A percentile compares a stretch with the other conserved stretches of the same genome.
phyloP scores from a whole-genome alignment of 2,113 vertebrate species.

The Ailurus styani region DNA sequence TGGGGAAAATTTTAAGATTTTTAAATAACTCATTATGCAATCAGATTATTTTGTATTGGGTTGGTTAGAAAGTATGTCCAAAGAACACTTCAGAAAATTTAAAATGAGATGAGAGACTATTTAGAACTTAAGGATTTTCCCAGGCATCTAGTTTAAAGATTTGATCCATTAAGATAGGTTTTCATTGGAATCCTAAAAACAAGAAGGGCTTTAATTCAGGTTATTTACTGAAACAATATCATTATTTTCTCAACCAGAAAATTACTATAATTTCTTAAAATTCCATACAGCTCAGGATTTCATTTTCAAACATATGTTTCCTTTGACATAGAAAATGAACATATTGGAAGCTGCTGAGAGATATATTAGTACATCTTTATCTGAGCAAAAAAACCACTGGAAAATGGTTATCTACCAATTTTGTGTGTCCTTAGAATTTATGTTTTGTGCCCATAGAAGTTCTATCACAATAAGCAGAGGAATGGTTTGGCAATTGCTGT shows the following conservation, averaged over 20 bases:
- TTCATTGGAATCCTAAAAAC: conserved; percentile 30
- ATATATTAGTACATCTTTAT: not conserved
- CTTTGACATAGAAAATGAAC: conserved; percentile 8
- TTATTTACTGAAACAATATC: conserved; percentile 41
- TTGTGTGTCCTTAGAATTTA: not conserved
- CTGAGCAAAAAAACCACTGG: not conserved
- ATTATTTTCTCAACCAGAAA: conserved; percentile 58
- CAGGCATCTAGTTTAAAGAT: not conserved
- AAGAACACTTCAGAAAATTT: not conserved
- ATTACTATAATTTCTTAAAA: conserved; percentile 56
- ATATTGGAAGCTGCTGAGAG: not conserved
- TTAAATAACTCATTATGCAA: not conserved
- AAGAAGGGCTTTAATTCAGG: conserved; percentile 8
- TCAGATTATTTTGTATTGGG: not conserved
- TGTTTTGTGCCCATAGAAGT: not conserved
- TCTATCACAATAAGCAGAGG: not conserved
- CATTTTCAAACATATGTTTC: not conserved
- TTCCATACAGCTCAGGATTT: not conserved
- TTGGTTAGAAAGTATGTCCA: not conserved
- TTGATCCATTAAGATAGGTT: not conserved
- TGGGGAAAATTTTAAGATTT: not conserved
- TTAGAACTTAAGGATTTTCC: not conserved
- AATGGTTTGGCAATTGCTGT: not conserved
- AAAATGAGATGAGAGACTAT: not conserved
- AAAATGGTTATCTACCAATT: not conserved